Evolutionary conservation across 2,113 vertebrate genomes (phyloP), one percentile per base, ranked within the genome.

Genomic region (Lipophrys pholis): DNA sequence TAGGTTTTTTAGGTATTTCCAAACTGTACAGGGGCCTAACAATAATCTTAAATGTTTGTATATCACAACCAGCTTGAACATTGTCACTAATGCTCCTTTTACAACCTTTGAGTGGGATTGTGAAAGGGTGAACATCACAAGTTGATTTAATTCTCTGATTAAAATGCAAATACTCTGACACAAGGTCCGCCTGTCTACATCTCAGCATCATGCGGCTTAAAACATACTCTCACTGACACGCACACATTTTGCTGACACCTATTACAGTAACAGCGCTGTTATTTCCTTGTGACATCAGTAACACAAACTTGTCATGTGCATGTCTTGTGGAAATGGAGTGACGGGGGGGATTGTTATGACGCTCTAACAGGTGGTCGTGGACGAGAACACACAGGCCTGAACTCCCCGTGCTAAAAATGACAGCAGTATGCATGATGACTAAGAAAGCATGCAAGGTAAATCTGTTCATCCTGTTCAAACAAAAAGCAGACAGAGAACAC

Each of bases 371-470:
- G 61, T 52, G 78, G 59, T 74, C 11, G 64, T 63, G n/a, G 36
- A 30, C 14, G 56, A 48, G 75, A 80, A 11, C 65, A 54, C 58
- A 41, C 15, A 59, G 69, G 49, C 36, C 69, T 86, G 53, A 17
- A 58, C 63, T 58, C 30, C 51, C 1, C 9, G 57, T 78, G 86
- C 82, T 85, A 87, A 84, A 85, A 87, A 35, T 85, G 78, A 88
- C 84, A 66, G 63, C 48, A 58, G 48, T 10, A 17, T 78, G 78
- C 50, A 50, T 67, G 72, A 48, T 5, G 48, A 53, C 57, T 54
- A 11, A 40, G 16, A 14, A 6, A 70, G 55, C 7, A 53, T 48
- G 35, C 54, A 15, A 30, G 57, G 69, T 45, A 52, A 45, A 53
- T 59, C 7, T 43, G 39, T 45, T 42, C 56, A 7, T 8, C 9